Conservation (phyloP, 2,888 invertebrate species). For the Ichneumoninae sp. region DNA sequence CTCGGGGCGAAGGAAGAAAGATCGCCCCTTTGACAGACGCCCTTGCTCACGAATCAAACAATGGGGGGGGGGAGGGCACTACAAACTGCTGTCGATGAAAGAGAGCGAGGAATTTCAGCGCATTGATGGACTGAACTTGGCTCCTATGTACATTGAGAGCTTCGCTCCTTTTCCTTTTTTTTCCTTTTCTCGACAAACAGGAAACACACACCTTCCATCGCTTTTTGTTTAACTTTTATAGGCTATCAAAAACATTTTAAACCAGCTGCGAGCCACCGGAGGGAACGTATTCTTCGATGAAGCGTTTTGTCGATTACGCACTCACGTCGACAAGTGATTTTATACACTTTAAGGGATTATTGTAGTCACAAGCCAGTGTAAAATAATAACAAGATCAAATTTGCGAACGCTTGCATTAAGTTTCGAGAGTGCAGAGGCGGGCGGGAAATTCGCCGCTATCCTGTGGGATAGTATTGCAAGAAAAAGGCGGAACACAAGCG, state of each 20-base stretch:
- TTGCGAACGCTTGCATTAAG: neutral
- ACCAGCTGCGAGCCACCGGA: slow-evolving; percentile 64
- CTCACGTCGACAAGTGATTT: no score
- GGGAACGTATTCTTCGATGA: slow-evolving; percentile 42
- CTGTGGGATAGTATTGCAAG: slow-evolving; percentile 14
- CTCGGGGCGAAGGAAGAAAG: slow-evolving; percentile 32
- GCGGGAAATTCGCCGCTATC: slow-evolving; percentile 31
- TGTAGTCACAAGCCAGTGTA: neutral
- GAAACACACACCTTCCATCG: neutral
- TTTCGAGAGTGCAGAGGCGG: slow-evolving; percentile 32
- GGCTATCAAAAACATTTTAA: slow-evolving; percentile 14
- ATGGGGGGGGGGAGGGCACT: slow-evolving; percentile 41
- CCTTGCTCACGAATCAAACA: slow-evolving; percentile 53
- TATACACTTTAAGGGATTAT: neutral
- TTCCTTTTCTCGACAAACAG: slow-evolving; percentile 29
- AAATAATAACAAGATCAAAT: neutral
- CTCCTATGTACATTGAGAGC: slow-evolving; percentile 30
- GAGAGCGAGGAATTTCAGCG: slow-evolving; percentile 42
- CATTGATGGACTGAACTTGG: slow-evolving; percentile 45
- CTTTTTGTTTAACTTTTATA: neutral
- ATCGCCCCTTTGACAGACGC: slow-evolving; percentile 46
- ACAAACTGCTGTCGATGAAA: slow-evolving; percentile 53
- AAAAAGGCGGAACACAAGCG: slow-evolving; percentile 20
- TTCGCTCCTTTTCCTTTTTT: slow-evolving; percentile 33
- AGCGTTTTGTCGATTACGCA: neutral